These are phyloP conservation scores for Aricia agestis DNA, from an alignment of 1,140 invertebrate genomes.

Conservation along the genomic window DNA sequence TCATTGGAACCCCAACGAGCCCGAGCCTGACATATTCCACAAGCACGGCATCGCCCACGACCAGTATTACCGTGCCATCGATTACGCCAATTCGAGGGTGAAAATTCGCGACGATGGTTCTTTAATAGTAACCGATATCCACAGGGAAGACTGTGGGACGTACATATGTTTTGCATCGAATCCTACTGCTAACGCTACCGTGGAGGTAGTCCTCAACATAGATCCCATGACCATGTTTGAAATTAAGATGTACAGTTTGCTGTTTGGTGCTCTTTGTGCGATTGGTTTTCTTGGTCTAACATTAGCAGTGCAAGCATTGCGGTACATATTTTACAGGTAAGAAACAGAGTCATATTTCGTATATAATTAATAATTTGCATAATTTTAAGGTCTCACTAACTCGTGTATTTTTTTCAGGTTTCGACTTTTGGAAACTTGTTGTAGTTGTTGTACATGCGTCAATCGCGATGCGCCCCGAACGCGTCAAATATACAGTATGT, in stretches of 20 bases:
- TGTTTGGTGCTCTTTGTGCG: slow-evolving; percentile 87
- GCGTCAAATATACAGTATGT: slow-evolving; percentile 88
- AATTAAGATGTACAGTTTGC: slow-evolving; percentile 88
- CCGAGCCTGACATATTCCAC: slow-evolving; percentile 79
- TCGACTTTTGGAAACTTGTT: slow-evolving; percentile 79
- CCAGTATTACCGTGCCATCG: slow-evolving; percentile 66
- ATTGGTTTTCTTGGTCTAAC: slow-evolving; percentile 87
- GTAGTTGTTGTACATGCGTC: slow-evolving; percentile 81
- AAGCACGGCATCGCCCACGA: slow-evolving; percentile 81
- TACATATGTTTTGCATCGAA: slow-evolving; percentile 93
- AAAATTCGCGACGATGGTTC: slow-evolving; percentile 76
- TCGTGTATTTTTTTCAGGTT: slow-evolving; percentile 73
- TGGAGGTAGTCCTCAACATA: slow-evolving; percentile 84
- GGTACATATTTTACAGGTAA: slow-evolving; percentile 83
- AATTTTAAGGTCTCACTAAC: not conserved
- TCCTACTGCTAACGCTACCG: slow-evolving; percentile 85
- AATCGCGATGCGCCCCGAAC: slow-evolving; percentile 83
- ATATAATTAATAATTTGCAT: too few relatives aligned
- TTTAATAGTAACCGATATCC: slow-evolving; percentile 75
- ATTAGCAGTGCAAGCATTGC: slow-evolving; percentile 84
- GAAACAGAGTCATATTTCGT: slow-evolving; percentile 22
- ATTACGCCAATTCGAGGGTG: slow-evolving; percentile 72
- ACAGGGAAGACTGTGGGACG: slow-evolving; percentile 87
- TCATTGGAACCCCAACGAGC: slow-evolving; percentile 84
- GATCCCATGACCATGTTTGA: slow-evolving; percentile 88